A percentile compares a stretch with the other conserved stretches of the same genome.
phyloP scores from a whole-genome alignment of 2,888 invertebrate species.

The Drosophila pseudotalamancana region DNA sequence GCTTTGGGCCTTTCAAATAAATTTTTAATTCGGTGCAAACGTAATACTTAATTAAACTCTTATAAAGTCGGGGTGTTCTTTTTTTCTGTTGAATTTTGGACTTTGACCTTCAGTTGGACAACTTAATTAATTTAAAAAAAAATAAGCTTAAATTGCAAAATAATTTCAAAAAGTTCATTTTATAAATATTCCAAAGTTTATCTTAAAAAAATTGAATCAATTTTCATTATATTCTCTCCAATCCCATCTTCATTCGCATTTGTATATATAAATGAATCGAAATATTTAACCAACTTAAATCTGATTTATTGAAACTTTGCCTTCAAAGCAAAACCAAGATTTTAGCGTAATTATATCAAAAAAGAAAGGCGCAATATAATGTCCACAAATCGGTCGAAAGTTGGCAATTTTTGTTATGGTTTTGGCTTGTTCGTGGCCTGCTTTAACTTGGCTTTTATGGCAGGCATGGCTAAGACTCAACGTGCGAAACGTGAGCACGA shows the following conservation, averaged over 20 bases:
- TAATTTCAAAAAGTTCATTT: no score
- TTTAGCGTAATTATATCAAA: conserved; percentile 48
- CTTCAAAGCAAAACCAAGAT: conserved; percentile 7
- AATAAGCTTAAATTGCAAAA: not conserved
- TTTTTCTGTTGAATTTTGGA: not conserved
- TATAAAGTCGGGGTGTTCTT: conserved; percentile 5
- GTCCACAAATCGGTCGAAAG: conserved; percentile 37
- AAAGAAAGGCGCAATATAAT: conserved; percentile 10
- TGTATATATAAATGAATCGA: not conserved
- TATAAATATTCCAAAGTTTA: no score
- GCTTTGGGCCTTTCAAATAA: conserved; percentile 15
- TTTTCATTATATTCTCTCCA: no score
- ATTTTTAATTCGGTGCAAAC: conserved; percentile 41
- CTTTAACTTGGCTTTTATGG: conserved; percentile 44
- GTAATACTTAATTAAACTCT: conserved; percentile 37
- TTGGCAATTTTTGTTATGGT: conserved; percentile 45
- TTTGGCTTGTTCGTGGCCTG: not conserved
- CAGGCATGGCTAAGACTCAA: conserved; percentile 31
- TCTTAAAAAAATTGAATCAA: no score
- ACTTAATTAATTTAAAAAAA: conserved; percentile 1
- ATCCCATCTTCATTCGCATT: no score
- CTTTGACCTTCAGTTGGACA: not conserved
- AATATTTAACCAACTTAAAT: not conserved
- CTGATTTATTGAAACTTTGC: not conserved
- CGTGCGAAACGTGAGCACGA: conserved; percentile 45